These are phyloP conservation scores for Lineus longissimus DNA, from an alignment of 1,140 invertebrate genomes.

Conservation along the genomic window DNA sequence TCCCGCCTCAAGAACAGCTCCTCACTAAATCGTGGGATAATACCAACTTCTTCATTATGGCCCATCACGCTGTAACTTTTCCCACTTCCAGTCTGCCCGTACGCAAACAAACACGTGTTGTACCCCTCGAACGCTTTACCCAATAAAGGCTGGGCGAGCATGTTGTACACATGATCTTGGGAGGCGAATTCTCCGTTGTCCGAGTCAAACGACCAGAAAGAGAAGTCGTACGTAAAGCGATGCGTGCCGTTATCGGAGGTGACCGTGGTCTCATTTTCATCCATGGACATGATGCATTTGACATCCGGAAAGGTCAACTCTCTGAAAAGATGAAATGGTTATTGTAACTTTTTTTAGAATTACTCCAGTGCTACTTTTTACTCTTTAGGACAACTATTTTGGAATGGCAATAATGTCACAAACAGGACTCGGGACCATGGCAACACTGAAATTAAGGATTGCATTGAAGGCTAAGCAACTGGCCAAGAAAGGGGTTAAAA, in stretches of 20 bases:
- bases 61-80: constrained; percentile 69
- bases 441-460: too few relatives aligned
- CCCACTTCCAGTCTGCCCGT: constrained; percentile 91
- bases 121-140: constrained; percentile 53
- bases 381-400: neutral
- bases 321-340: constrained; percentile 33
- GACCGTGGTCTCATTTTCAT: constrained; percentile 57
- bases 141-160: constrained; percentile 46
- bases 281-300: constrained; percentile 58
- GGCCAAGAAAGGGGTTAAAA: too few relatives aligned
- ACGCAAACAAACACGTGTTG: constrained; percentile 76
- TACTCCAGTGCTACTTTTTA: neutral
- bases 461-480: too few relatives aligned
- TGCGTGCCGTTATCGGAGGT: constrained; percentile 54
- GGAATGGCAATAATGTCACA: too few relatives aligned
- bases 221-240: constrained; percentile 62
- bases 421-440: too few relatives aligned
- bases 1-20: constrained; percentile 43
- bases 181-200: constrained; percentile 34
- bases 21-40: constrained; percentile 51
- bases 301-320: constrained; percentile 56
- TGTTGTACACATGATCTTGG: constrained; percentile 47
- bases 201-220: constrained; percentile 60
- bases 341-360: neutral
- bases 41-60: constrained; percentile 40